These are phyloP conservation scores for Prenolepis imparis DNA, from an alignment of 2,888 invertebrate species.

Conservation along the genomic window DNA sequence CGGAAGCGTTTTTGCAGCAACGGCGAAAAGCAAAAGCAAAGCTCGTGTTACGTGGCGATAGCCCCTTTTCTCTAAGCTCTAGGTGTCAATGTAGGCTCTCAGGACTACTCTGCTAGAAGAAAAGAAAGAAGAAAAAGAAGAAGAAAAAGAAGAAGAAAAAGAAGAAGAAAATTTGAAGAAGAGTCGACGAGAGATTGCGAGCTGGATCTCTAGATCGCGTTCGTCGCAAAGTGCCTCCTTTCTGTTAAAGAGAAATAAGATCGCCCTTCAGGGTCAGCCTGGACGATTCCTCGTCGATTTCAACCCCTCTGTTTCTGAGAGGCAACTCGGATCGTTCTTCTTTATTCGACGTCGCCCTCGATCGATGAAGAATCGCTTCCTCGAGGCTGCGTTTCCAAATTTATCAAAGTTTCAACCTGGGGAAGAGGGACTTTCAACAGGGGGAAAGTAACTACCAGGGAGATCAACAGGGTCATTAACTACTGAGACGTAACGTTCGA, in stretches of 20 bases:
- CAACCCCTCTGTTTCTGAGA: background rate
- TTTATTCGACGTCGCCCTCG: slow-evolving; percentile 21
- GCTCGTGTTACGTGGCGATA: slow-evolving; percentile 57
- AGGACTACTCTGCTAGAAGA: slow-evolving; percentile 14
- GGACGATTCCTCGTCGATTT: slow-evolving; percentile 25
- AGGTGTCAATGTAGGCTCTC: slow-evolving; percentile 16
- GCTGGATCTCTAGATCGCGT: slow-evolving; percentile 49
- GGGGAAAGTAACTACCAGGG: slow-evolving; percentile 41
- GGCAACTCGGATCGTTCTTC: slow-evolving; percentile 12
- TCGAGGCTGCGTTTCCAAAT: slow-evolving; percentile 57
- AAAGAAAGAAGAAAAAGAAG: slow-evolving; percentile 38
- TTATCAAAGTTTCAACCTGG: slow-evolving; percentile 46
- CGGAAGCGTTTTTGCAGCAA: slow-evolving; percentile 40
- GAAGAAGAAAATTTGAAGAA: slow-evolving; percentile 42
- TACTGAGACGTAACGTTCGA: slow-evolving; percentile 1
- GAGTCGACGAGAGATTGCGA: slow-evolving; percentile 55
- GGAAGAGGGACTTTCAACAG: background rate
- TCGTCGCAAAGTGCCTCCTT: slow-evolving; percentile 54
- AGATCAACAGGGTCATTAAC: background rate
- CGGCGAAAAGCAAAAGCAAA: slow-evolving; percentile 66
- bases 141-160: slow-evolving; percentile 35
- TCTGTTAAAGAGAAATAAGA: slow-evolving; percentile 28
- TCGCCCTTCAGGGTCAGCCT: slow-evolving; percentile 40
- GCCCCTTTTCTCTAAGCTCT: slow-evolving; percentile 49
- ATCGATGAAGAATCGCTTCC: slow-evolving; percentile 58